Evolutionary conservation across 1,140 invertebrate genomes (phyloP).

Genomic region (Helicoverpa armigera): DNA sequence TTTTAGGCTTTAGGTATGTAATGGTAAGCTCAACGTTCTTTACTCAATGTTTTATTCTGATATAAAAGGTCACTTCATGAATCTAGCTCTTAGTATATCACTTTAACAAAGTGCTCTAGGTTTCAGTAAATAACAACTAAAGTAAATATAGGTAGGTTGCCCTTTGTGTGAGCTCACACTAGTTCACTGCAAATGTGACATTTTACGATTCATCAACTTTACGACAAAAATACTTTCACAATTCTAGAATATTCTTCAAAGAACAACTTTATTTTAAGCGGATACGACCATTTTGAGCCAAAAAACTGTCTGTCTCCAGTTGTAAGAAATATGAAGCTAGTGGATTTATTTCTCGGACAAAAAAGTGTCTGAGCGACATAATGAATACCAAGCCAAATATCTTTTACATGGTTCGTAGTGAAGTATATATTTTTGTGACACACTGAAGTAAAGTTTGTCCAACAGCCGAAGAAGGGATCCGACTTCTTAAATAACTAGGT

Average conservation of each 20-base stretch:
- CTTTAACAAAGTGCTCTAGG: no score
- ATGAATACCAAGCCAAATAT: conserved; percentile 54
- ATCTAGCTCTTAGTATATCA: background rate
- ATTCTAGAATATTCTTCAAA: conserved; percentile 30
- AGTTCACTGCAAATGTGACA: background rate
- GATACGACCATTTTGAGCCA: conserved; percentile 48
- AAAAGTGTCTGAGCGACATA: conserved; percentile 47
- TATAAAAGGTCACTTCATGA: background rate
- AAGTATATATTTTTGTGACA: conserved; percentile 41
- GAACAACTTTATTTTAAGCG: conserved; percentile 35
- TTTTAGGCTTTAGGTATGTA: no score
- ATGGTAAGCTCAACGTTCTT: no score
- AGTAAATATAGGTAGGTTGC: background rate
- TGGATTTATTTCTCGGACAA: conserved; percentile 37
- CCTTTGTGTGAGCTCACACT: background rate
- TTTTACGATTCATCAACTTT: conserved; percentile 21
- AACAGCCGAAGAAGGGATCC: no score
- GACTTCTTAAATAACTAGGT: no score
- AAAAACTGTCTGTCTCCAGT: conserved; percentile 28
- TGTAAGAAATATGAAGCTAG: conserved; percentile 46
- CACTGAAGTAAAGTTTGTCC: background rate
- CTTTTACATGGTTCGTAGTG: conserved; percentile 35
- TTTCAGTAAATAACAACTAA: background rate
- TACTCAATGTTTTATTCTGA: no score
- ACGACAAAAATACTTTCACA: conserved; percentile 11